Evolutionary conservation across 2,113 vertebrate species (phyloP), one percentile per base, ranked within the genome.

Genomic region (Ursus arctos): DNA sequence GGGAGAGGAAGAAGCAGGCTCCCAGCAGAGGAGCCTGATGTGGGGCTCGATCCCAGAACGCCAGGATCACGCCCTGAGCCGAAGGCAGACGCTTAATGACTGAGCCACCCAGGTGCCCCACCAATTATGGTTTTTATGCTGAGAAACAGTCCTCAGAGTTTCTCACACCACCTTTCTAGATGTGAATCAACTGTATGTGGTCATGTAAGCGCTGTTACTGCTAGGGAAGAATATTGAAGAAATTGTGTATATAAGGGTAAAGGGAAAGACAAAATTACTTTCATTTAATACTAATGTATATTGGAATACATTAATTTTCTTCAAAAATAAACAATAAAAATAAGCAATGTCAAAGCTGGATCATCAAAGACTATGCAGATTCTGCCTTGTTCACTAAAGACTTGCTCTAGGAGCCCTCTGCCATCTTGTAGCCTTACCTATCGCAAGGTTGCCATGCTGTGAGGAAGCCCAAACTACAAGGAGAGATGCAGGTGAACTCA

Each of bases 311-410:
- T 16, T 61, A 40, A 74, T 81, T 90, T 85, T 57, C 15, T 43
- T 72, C 19, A 86, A 86, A 91, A n/a, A 49, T 69, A 80, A 82
- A 74, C 24, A 83, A 63, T 26, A 71, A 89, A 87, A 85, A 93
- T 22, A 33, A 93, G 12, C 16, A 77, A 59, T 91, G 91, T 82
- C 69, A 63, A 94, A 88, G 59, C 31, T 43, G 76, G 49, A 47
- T 71, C 7, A 18, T 67, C 51, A 83, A 40, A 80, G 6, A n/a
- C 28, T 36, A 18, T 36, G 13, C 53, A 86, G 43, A 80, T 40
- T 89, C 87, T 76, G 43, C 33, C 26, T 77, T 5, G 1, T 22
- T 79, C 3, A 40, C 26, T 22, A 12, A 33, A 63, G 43, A 79
- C 43, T 36, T 18, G 22, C 47, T 57, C 14, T 74, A n/a, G 18